Percentiles rank a stretch among this genome's conserved stretches.
These are phyloP conservation scores for Sardina pilchardus DNA, from an alignment of 2,113 vertebrate species.

Conservation along the genomic window DNA sequence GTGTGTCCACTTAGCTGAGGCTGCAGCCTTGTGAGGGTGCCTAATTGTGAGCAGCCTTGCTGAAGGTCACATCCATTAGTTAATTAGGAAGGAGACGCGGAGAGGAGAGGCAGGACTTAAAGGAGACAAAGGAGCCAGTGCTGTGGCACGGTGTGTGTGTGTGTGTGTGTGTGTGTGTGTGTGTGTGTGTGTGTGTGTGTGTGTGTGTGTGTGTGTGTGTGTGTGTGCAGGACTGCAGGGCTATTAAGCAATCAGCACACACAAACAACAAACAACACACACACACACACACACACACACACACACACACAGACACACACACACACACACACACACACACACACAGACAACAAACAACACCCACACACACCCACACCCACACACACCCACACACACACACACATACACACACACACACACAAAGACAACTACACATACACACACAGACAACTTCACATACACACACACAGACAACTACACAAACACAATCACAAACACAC, in stretches of 20 bases:
- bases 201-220: neutral
- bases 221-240: neutral
- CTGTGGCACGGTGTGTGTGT: conserved; percentile 2
- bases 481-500: neutral
- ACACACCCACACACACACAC: neutral
- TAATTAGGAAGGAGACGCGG: neutral
- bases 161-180: conserved; percentile 12
- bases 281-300: neutral
- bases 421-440: neutral
- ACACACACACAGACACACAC: neutral
- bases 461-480: neutral
- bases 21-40: too few relatives aligned
- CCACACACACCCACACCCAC: too few relatives aligned
- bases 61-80: neutral
- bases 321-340: neutral
- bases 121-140: neutral
- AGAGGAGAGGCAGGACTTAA: neutral
- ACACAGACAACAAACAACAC: neutral
- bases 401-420: neutral
- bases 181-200: neutral
- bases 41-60: neutral
- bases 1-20: too few relatives aligned
- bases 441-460: too few relatives aligned
- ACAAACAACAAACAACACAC: neutral
- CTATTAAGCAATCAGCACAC: neutral